phyloP scores from a whole-genome alignment of 2,888 invertebrate genomes.

The Tachina grossa region DNA sequence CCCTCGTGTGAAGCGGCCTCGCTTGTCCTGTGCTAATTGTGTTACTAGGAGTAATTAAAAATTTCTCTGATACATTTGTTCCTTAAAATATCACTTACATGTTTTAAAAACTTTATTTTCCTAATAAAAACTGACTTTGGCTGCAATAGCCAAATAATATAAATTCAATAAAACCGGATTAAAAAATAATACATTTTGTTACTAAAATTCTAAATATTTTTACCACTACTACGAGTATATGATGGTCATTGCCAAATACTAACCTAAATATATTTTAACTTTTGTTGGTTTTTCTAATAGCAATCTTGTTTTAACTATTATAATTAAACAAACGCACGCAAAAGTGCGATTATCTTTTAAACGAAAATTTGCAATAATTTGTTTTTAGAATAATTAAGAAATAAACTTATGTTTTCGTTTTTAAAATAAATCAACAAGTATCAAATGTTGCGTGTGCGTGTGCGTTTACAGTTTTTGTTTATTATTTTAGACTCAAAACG shows the following conservation, averaged over 20 bases:
- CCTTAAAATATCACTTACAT: too few relatives aligned
- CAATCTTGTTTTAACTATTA: not conserved
- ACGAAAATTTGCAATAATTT: constrained; percentile 5
- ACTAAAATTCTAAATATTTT: too few relatives aligned
- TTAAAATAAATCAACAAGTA: constrained; percentile 27
- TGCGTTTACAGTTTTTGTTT: constrained; percentile 22
- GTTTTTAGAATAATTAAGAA: not conserved
- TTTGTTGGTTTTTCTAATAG: not conserved
- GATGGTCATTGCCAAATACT: not conserved
- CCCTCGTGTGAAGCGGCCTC: too few relatives aligned
- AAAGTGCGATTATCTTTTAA: not conserved
- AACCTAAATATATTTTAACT: not conserved
- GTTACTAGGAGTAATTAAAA: too few relatives aligned
- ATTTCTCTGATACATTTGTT: too few relatives aligned
- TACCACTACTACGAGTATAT: too few relatives aligned
- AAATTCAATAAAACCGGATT: too few relatives aligned
- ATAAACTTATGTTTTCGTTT: not conserved
- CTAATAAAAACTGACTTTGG: too few relatives aligned
- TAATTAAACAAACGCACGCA: not conserved
- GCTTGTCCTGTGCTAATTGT: too few relatives aligned
- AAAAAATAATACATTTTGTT: too few relatives aligned
- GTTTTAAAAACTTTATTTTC: too few relatives aligned
- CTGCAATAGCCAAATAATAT: too few relatives aligned
- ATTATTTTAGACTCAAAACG: constrained; percentile 9
- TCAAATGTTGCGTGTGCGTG: constrained; percentile 9